Base-by-base conservation (phyloP, 1,140 invertebrate genomes). In the Anastatus disparis region DNA sequence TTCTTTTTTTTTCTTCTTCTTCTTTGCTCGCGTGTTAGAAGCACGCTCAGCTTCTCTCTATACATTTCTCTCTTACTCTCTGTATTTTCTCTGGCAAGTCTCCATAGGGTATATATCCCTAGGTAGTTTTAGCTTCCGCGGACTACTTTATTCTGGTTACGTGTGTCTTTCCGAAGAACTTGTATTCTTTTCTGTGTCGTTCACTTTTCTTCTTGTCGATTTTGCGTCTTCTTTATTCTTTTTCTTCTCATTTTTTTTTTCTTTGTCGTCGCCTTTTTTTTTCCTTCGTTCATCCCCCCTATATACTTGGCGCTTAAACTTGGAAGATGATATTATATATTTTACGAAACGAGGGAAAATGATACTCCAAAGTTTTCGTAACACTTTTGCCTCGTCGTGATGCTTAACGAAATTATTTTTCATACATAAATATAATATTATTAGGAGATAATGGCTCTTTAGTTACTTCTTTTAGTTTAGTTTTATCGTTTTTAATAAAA, bases 151-250 rank as follows among this genome's bases (percentile, higher is more conserved):
- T 67, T 67, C 27, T 8, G 42, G 27, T n/a, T 59, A 69, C 44
- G 29, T 52, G 52, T 69, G 55, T 52, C 29, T 69, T 53, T 31
- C 52, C 40, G 29, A 59, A n/a, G n/a, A 61, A 69, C 15, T 61
- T 52, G 56, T 27, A 40, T 69, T 69, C 35, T 61, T 61, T 42
- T 31, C n/a, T 38, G 26, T 38, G 27, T 61, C 31, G 29, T 71
- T 74, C 74, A 61, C 74, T 74, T 75, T 72, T 71, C 56, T 58
- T 63, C 58, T 20, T 29, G 0, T 20, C 52, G 1, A 20, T 17
- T 65, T 66, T 67, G 64, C 66, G 58, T 44, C 56, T 42, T 48
- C 20, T 48, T 73, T 27, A n/a, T 63, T 70, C 24, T 50, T 59
- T 29, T 64, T 64, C 24, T 26, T 61, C 24, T 58, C 46, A 2